Conservation (phyloP, 92 coral and sea anemone species). For the Umimayanthus chanpuru region DNA sequence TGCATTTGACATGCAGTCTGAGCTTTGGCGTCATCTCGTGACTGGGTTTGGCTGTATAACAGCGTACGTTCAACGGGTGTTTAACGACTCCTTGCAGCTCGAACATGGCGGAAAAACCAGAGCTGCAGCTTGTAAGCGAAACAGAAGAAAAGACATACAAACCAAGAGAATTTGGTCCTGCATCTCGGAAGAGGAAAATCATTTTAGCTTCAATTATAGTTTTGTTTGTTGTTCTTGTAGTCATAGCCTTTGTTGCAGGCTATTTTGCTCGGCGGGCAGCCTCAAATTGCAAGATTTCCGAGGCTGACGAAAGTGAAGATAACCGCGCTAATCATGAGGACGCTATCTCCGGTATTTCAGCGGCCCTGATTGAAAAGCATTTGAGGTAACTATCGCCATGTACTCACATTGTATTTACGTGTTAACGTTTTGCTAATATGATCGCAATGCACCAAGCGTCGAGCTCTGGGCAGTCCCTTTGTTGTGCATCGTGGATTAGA, state of each 20-base stretch:
- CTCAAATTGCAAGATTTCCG: slow-evolving; percentile 41
- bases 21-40: too few species aligned
- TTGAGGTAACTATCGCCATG: slow-evolving; percentile 44
- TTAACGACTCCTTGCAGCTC: slow-evolving; percentile 1
- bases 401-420: too few species aligned
- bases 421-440: too few species aligned
- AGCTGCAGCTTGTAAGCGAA: neutral
- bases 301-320: neutral
- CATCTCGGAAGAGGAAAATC: slow-evolving; percentile 27
- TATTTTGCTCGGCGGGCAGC: slow-evolving; percentile 60
- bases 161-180: slow-evolving; percentile 7
- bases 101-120: slow-evolving; percentile 16
- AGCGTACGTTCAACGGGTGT: too few species aligned
- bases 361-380: slow-evolving; percentile 44
- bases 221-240: slow-evolving; percentile 53
- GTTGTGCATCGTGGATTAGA: too few species aligned
- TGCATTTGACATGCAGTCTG: too few species aligned
- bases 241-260: slow-evolving; percentile 64
- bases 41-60: too few species aligned
- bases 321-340: slow-evolving; percentile 15
- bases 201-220: slow-evolving; percentile 48
- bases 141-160: slow-evolving; percentile 18
- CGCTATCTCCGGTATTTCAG: slow-evolving; percentile 43
- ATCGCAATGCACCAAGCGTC: too few species aligned
- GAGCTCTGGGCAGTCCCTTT: too few species aligned